phyloP scores from a whole-genome alignment of 1,140 invertebrate genomes.

The Bombus waltoni region DNA sequence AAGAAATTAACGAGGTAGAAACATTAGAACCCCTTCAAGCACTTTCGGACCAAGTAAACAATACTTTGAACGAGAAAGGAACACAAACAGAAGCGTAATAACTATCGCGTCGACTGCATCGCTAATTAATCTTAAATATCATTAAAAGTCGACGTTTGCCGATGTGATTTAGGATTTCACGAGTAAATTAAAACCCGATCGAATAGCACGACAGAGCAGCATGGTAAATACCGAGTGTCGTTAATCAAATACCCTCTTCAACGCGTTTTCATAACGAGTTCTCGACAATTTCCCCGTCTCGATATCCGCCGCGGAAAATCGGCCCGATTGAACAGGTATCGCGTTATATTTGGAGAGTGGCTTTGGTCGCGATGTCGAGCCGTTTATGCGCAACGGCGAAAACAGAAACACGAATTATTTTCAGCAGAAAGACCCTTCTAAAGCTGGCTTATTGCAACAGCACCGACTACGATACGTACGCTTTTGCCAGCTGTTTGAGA shows the following conservation, averaged over 20 bases:
- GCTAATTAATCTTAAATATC: background rate
- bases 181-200: conserved; percentile 4
- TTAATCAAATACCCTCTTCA: conserved; percentile 29
- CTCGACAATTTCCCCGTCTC: conserved; percentile 3
- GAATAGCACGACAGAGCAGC: too few relatives aligned
- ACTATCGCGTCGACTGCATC: background rate
- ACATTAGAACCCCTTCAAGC: background rate
- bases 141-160: conserved; percentile 2
- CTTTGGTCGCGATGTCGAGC: conserved; percentile 5
- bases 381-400: conserved; percentile 8
- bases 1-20: background rate
- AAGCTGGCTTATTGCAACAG: conserved; percentile 8
- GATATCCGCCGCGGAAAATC: conserved; percentile 9
- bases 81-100: background rate
- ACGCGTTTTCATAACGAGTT: conserved; percentile 19
- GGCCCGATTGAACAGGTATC: background rate
- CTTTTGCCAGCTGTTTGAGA: background rate
- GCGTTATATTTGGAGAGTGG: background rate
- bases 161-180: background rate
- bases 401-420: conserved; percentile 22
- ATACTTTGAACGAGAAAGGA: background rate
- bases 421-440: background rate
- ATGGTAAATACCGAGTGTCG: background rate
- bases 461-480: background rate
- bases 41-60: background rate